Evolutionary conservation across 1,140 invertebrate genomes (phyloP).

Genomic region (Drosophila athabasca): DNA sequence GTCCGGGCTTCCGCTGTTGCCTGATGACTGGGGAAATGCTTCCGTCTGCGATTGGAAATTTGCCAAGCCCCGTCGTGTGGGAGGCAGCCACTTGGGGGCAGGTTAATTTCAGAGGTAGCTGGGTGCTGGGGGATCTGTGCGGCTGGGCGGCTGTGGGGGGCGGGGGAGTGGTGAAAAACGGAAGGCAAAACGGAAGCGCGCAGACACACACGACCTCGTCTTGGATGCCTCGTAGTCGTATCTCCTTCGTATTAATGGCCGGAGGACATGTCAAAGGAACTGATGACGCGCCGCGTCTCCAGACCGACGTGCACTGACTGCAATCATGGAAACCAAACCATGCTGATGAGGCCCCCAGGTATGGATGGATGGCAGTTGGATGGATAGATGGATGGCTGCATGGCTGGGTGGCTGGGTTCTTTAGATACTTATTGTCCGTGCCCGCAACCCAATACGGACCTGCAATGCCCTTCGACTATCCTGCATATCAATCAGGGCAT

Average conservation of each 20-base stretch:
- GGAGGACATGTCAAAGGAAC: slow-evolving; percentile 71
- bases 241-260: slow-evolving; percentile 56
- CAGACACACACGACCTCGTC: slow-evolving; percentile 47
- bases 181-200: slow-evolving; percentile 56
- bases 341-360: not conserved
- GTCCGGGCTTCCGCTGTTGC: slow-evolving; percentile 46
- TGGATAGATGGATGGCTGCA: too few species aligned
- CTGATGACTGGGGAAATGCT: slow-evolving; percentile 58
- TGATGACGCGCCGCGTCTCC: slow-evolving; percentile 63
- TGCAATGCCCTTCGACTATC: slow-evolving; percentile 24
- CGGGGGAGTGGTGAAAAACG: slow-evolving; percentile 14
- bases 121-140: not conserved
- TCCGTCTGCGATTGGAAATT: slow-evolving; percentile 65
- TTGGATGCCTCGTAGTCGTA: slow-evolving; percentile 8
- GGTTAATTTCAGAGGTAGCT: slow-evolving; percentile 62
- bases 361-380: too few species aligned
- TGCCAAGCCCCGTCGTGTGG: slow-evolving; percentile 18
- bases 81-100: slow-evolving; percentile 12
- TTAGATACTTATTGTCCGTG: slow-evolving; percentile 28
- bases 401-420: too few species aligned
- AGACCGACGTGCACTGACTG: slow-evolving; percentile 63
- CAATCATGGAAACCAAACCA: slow-evolving; percentile 55
- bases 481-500: slow-evolving; percentile 65
- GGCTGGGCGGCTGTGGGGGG: not conserved
- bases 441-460: not conserved